Evolutionary conservation across 2,113 vertebrate genomes (phyloP).

Genomic region (Ivindomyrus marchei): DNA sequence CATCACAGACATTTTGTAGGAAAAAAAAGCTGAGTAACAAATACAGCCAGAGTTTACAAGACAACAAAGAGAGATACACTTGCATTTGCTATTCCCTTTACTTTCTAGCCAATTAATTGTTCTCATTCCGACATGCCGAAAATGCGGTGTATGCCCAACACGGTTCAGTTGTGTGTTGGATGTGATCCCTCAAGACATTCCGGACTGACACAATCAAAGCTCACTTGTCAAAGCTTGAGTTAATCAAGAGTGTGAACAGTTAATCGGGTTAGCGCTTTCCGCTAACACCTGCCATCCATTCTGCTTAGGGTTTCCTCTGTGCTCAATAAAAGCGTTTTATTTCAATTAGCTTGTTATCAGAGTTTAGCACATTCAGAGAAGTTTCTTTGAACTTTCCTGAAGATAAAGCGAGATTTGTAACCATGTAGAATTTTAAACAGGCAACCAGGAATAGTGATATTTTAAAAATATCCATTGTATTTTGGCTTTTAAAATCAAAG

Average conservation of each 20-base stretch:
- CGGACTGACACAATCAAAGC: slow-evolving; percentile 57
- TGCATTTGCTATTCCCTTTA: slow-evolving; percentile 44
- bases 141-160: slow-evolving; percentile 52
- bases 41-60: slow-evolving; percentile 6
- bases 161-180: slow-evolving; percentile 47
- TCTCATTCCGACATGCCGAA: slow-evolving; percentile 43
- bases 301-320: slow-evolving; percentile 43
- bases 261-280: slow-evolving; percentile 61
- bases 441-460: neutral
- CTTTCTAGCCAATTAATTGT: slow-evolving; percentile 58
- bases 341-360: slow-evolving; percentile 30
- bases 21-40: slow-evolving; percentile 10
- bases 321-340: slow-evolving; percentile 41
- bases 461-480: neutral
- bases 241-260: slow-evolving; percentile 55
- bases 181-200: slow-evolving; percentile 56
- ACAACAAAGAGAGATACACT: slow-evolving; percentile 2
- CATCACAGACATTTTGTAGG: slow-evolving; percentile 13
- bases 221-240: slow-evolving; percentile 59
- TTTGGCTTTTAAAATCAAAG: neutral
- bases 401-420: neutral
- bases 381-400: slow-evolving; percentile 6
- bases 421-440: neutral
- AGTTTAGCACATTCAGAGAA: slow-evolving; percentile 7
- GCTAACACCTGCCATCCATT: slow-evolving; percentile 46